Conservation (phyloP, 2,797 vertebrate species). For the Chaetophractus vellerosus region DNA sequence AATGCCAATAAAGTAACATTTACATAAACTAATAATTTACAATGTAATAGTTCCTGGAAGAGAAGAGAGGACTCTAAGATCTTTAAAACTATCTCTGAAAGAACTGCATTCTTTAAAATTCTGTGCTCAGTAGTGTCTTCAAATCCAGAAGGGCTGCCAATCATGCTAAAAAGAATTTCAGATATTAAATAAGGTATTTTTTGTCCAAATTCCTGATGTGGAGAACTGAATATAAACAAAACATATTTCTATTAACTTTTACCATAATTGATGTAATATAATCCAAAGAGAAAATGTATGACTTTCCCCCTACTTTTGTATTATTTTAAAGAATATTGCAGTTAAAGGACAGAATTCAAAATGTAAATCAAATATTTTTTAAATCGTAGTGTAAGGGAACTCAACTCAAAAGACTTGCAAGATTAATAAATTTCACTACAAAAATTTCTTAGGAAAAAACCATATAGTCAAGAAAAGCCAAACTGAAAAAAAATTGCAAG, state of each 20-base stretch:
- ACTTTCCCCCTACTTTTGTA: slow-evolving; percentile 6
- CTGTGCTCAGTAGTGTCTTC: neutral
- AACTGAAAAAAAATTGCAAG: neutral
- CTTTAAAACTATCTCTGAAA: slow-evolving; percentile 20
- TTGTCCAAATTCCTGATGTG: slow-evolving; percentile 45
- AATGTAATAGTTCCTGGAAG: slow-evolving; percentile 27
- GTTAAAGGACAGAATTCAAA: slow-evolving; percentile 53
- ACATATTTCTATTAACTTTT: slow-evolving; percentile 48
- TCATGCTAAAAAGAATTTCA: slow-evolving; percentile 1
- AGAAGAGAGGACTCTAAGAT: neutral
- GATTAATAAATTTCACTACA: slow-evolving; percentile 37
- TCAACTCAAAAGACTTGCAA: slow-evolving; percentile 50
- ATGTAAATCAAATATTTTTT: neutral
- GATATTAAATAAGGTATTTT: slow-evolving; percentile 17
- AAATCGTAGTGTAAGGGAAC: neutral
- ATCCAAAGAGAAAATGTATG: slow-evolving; percentile 38
- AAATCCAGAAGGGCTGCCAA: neutral
- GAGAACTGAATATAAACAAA: slow-evolving; percentile 27
- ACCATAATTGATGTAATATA: neutral
- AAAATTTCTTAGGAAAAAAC: neutral
- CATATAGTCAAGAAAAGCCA: neutral
- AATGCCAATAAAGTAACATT: slow-evolving; percentile 24
- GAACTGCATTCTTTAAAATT: slow-evolving; percentile 15
- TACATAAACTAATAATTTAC: slow-evolving; percentile 48
- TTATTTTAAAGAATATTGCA: neutral